A percentile compares a stretch with the other conserved stretches of the same genome.
These are phyloP conservation scores for Acanthaster planci DNA, from an alignment of 35 echinoderm and acorn worm species.

Conservation along the genomic window DNA sequence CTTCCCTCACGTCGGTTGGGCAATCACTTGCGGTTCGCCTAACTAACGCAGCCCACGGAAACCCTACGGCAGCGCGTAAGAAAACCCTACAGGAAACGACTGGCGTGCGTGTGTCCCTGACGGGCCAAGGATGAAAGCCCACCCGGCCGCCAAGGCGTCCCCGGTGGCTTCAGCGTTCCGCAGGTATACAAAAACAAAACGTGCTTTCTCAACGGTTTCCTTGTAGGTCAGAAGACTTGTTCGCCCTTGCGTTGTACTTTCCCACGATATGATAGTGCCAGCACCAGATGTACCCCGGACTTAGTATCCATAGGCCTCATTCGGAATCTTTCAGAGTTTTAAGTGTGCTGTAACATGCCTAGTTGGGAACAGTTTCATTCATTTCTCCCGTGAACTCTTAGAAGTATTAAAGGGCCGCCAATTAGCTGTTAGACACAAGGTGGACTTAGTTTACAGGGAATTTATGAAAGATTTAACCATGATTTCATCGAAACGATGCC, in stretches of 20 bases:
- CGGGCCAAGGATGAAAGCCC: background rate
- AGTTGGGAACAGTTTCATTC: too few relatives aligned
- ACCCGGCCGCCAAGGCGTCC: background rate
- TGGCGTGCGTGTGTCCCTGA: background rate
- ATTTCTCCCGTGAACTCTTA: too few relatives aligned
- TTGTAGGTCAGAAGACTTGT: background rate
- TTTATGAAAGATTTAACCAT: too few relatives aligned
- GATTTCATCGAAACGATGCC: too few relatives aligned
- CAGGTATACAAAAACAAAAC: constrained; percentile 15
- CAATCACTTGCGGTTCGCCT: background rate
- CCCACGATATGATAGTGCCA: background rate
- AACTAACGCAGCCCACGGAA: background rate
- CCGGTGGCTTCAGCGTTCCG: background rate
- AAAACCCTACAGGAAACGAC: background rate
- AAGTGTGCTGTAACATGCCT: background rate
- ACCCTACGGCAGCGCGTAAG: background rate
- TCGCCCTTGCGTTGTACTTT: background rate
- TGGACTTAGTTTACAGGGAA: too few relatives aligned
- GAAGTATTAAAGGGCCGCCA: too few relatives aligned
- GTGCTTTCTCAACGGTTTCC: background rate
- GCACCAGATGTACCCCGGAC: background rate
- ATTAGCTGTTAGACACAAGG: too few relatives aligned
- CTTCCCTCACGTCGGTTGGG: background rate
- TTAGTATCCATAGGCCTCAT: background rate
- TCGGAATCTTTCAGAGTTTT: too few relatives aligned